Base-by-base conservation (phyloP, 2,113 vertebrate genomes). In the Aphyosemion australe region DNA sequence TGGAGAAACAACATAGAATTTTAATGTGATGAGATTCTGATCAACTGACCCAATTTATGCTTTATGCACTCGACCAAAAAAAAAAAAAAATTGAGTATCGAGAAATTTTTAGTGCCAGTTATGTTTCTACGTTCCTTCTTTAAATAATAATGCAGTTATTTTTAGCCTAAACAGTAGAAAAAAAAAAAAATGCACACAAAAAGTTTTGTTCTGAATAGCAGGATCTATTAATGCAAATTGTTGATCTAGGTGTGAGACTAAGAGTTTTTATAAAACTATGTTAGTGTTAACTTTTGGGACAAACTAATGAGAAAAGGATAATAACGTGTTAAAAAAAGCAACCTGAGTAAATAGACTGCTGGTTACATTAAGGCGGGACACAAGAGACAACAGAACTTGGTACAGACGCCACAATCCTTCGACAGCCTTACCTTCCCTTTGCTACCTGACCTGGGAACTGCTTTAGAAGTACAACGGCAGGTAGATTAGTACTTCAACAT, bases 121-220 rank as follows among this genome's bases (percentile, higher is more conserved):
- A 2, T 52, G 26, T 58, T 49, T 70, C 18, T 21, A 14, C n/a
- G 61, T 54, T 59, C 51, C 2, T 49, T 57, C 16, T 65, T 6
- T 31, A 39, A 18, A 42, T 57, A 10, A 47, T 59, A 57, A 5
- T 37, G 34, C 34, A 76, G 74, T 58, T 10, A 52, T 73, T 72
- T 21, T 75, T 49, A 76, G 51, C 61, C 64, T 67, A 61, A 54
- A 26, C 26, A 45, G 58, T 71, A 5, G 26, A 26, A 26, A 26
- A 26, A 57, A 67, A 60, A 69, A 82, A 88, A 79, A 72, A 84
- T 88, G 90, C 90, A 91, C 88, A 90, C 88, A 80, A 80, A 87
- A 89, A 84, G 58, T 78, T 83, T 75, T 72, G 79, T 88, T 93
- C 93, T 93, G 94, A 96, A 97, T 95, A 97, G 95, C 95, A 98